Evolutionary conservation across 2,113 vertebrate species (phyloP), one percentile per base, ranked within the genome.

Genomic region (Taxidea taxus): DNA sequence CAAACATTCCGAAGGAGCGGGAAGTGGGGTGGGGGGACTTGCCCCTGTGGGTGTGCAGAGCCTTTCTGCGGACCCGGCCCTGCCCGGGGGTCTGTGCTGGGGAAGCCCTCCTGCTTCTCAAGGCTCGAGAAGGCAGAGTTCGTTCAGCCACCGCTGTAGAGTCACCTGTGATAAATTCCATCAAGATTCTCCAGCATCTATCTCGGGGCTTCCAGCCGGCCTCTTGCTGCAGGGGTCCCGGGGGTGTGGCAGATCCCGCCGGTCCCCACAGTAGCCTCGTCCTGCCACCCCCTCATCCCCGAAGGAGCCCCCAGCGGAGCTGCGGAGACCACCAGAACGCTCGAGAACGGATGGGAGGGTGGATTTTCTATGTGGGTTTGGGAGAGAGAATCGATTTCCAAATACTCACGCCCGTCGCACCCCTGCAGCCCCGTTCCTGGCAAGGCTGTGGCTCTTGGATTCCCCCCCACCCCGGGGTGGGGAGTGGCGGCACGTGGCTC

Each of bases 351-450:
- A 68, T n/a, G 44, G 42, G 29, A 72, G 47, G 84, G 92, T 54
- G 91, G 77, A 70, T 96, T 97, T 86, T 85, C 81, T 23, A 0
- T 91, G 74, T 95, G 2, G 12, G 91, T 89, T 81, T 29, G 21
- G 90, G 74, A 84, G 91, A 95, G 85, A 84, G 91, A 93, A 87
- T 66, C 70, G 87, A 90, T 87, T 90, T 95, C 87, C 10, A 8
- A 82, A 87, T 70, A 68, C 86, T 90, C 60, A 39, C 91, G 39
- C 64, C 78, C 72, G 2, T 70, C 80, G 95, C 86, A 60, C 74
- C 25, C 37, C 75, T 31, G 83, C 25, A 31, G 39, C 74, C 47
- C n/a, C 34, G 72, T 78, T 84, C 94, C 58, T 0, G 0, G 49
- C 80, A 0, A 27, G 60, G 47, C 93, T n/a, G 16, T 42, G 13